These are phyloP conservation scores for Bubo bubo DNA, from an alignment of 2,113 vertebrate species.

Conservation along the genomic window DNA sequence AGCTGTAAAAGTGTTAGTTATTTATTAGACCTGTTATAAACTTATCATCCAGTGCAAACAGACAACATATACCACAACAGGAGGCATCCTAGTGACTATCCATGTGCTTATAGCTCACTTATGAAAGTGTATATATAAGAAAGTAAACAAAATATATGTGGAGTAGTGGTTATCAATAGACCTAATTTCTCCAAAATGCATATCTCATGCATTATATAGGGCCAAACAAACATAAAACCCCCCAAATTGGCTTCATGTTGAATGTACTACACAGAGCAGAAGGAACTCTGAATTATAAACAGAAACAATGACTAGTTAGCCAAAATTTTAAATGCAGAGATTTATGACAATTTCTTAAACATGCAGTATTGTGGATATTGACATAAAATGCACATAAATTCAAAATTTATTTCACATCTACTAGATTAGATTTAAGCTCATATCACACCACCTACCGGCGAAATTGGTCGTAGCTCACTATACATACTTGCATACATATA, in stretches of 20 bases:
- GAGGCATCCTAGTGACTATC: neutral
- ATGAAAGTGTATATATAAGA: neutral
- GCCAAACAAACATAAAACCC: neutral
- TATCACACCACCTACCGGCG: neutral
- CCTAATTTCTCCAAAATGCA: neutral
- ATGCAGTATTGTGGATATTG: neutral
- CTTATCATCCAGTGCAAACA: neutral
- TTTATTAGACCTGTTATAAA: neutral
- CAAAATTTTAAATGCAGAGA: neutral
- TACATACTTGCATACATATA: neutral
- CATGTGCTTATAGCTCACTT: neutral
- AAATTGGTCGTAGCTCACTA: neutral
- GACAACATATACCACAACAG: neutral
- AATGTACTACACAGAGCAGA: neutral
- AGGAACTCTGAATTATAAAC: neutral
- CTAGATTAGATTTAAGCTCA: neutral
- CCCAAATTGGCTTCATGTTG: fast-evolving
- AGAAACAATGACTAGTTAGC: neutral
- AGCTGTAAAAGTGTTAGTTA: neutral
- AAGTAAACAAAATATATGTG: neutral
- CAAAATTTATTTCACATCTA: neutral
- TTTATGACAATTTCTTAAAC: neutral
- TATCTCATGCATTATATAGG: neutral
- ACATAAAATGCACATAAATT: neutral
- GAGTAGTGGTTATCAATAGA: neutral